Base-by-base conservation (phyloP, 2,113 vertebrate species). In the Tenebrosternarchus preto region DNA sequence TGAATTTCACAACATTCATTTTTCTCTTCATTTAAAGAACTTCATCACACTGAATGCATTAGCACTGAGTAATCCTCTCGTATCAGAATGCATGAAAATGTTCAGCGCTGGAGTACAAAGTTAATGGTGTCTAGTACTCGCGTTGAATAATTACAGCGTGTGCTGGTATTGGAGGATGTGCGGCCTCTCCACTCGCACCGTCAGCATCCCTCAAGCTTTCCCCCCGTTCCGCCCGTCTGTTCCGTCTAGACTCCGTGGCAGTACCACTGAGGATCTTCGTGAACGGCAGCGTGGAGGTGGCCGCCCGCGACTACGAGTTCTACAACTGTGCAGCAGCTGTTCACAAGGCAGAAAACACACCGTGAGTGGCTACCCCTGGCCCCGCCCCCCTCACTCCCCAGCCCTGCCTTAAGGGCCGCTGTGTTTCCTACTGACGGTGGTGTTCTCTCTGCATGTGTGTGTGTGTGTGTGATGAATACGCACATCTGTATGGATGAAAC, bases 271-370 rank as follows among this genome's bases (percentile, higher is more conserved):
- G 73, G 64, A 88, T 99, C 64, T 92, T 90, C 1, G 88, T 84
- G 66, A 87, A 89, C 0, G 86, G 86, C 31, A 85, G 71, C 0
- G 89, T 97, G 87, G 92, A 94, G 87, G 92, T 99, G 86, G 94
- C 94, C 0, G 92, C 91, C 1, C 91, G 94, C 80, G 91, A 89
- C 79, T 99, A 96, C 80, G 94, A 94, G 56, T 98, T 99, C 91
- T 99, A 99, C 56, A 96, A 96, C 89, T 99, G 97, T 73, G 88
- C 86, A 46, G 90, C 94, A 67, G 93, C 95, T 50, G 92, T 93
- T 87, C 92, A 90, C 82, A 91, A 92, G 71, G 73, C 85, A 15
- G 89, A 92, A 90, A 96, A 96, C 85, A 93, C 94, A 29, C 97
- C 97, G 97, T 98, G 91, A 96, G 97, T 96, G 50, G 20, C 29